Evolutionary conservation across 2,888 invertebrate genomes (phyloP), one percentile per base, ranked within the genome.

Genomic region (Hedya salicella): DNA sequence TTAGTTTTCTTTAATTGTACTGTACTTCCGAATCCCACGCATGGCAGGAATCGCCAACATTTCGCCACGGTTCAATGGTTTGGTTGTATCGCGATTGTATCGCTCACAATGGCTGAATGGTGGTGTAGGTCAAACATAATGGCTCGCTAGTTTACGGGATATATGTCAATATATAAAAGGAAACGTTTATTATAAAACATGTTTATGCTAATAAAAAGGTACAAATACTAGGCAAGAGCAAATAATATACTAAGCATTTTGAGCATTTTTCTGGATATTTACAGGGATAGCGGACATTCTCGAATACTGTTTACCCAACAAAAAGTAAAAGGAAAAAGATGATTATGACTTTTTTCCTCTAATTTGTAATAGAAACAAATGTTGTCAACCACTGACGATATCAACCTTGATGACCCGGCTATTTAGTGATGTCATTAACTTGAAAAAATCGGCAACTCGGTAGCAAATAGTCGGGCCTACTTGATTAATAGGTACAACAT

Each of bases 311-410:
- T 25, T 25, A 25, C 6, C 25, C 25, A 25, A n/a, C n/a, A n/a
- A n/a, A n/a, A n/a, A n/a, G n/a, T n/a, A n/a, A n/a, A n/a, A n/a
- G n/a, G n/a, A n/a, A n/a, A n/a, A n/a, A n/a, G n/a, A n/a, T n/a
- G n/a, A n/a, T n/a, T n/a, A n/a, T n/a, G n/a, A n/a, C n/a, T n/a
- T n/a, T n/a, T n/a, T n/a, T n/a, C n/a, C n/a, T 6, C 25, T 25
- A 25, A 25, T 25, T 25, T 25, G 6, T 25, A 25, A 25, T 6
- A n/a, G 3, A 6, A 19, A 25, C 72, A 81, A 83, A 82, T 83
- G 83, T 84, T 83, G 78, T 54, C 78, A 66, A 71, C 81, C 59
- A 68, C 83, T 80, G 79, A 48, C 73, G 40, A 48, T 73, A 67
- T 73, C 49, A 72, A 71, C 80, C 79, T 82, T 80, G 78, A 68